phyloP scores from a whole-genome alignment of 2,888 invertebrate genomes.

The Heliconius ismenius region DNA sequence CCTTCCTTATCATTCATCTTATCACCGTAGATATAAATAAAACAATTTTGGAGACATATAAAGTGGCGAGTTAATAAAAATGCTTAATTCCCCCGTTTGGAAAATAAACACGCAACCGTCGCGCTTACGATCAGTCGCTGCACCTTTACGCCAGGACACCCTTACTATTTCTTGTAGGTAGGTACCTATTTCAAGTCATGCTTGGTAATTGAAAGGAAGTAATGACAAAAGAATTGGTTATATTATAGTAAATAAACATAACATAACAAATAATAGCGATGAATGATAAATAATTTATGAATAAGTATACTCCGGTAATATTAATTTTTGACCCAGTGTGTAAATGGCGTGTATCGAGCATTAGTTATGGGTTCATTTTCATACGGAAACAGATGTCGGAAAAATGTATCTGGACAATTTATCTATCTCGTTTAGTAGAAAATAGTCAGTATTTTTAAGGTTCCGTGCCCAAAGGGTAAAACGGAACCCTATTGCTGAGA shows the following conservation, averaged over 20 bases:
- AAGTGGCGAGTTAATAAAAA: no score
- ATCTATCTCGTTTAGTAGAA: background rate
- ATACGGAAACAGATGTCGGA: background rate
- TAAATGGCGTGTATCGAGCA: background rate
- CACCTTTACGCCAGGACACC: no score
- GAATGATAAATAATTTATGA: background rate
- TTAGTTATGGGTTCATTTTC: background rate
- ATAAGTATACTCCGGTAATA: background rate
- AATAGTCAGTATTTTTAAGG: no score
- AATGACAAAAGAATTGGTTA: conserved; percentile 13
- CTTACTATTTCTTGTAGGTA: no score
- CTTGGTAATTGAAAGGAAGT: background rate
- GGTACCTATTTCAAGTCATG: background rate
- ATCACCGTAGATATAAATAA: no score
- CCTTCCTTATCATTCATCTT: no score
- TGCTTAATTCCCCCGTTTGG: no score
- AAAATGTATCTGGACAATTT: background rate
- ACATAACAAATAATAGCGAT: conserved; percentile 3
- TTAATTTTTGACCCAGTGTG: background rate
- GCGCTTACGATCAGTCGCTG: no score
- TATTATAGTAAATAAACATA: conserved; percentile 11
- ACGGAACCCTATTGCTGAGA: no score
- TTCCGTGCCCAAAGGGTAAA: no score
- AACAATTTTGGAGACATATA: no score
- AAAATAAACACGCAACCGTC: no score